These are phyloP conservation scores for Diglossa cyanea DNA, from an alignment of 2,797 vertebrate species.

Conservation along the genomic window DNA sequence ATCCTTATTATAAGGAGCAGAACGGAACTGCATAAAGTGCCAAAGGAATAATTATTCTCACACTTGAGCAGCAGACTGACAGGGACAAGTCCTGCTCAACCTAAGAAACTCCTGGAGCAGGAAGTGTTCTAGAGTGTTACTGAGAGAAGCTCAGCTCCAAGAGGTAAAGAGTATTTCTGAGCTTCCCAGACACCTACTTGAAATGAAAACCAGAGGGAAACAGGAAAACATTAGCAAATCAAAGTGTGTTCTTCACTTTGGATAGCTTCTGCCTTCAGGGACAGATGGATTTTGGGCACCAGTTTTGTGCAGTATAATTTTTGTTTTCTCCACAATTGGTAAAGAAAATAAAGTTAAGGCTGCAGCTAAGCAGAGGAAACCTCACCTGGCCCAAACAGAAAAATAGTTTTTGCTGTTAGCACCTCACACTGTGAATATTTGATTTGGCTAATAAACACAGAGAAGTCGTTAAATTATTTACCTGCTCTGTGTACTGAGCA, in stretches of 20 bases:
- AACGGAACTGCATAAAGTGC: background rate
- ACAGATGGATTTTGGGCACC: background rate
- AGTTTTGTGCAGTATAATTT: background rate
- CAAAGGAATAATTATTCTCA: slow-evolving; percentile 26
- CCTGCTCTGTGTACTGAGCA: background rate
- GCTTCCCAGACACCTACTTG: background rate
- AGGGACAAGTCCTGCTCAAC: background rate
- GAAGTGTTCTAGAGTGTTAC: background rate
- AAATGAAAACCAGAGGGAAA: background rate
- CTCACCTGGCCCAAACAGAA: background rate
- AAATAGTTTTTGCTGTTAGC: slow-evolving; percentile 12
- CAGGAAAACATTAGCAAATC: background rate
- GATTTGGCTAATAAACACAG: background rate
- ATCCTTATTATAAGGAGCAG: background rate
- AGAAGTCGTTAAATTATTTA: slow-evolving; percentile 40
- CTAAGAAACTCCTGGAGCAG: background rate
- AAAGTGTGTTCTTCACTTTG: background rate
- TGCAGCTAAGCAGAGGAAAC: background rate
- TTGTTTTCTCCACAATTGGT: background rate
- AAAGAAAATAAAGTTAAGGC: background rate
- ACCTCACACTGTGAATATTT: background rate
- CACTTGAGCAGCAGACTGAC: slow-evolving; percentile 5
- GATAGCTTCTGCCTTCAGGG: background rate
- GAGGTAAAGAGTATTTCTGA: background rate
- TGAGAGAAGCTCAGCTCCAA: background rate